Percentiles rank a stretch among this genome's conserved stretches.
Evolutionary conservation across 35 echinoderm and acorn worm genomes (phyloP).

Genomic region (Ophiothrix spiculata): DNA sequence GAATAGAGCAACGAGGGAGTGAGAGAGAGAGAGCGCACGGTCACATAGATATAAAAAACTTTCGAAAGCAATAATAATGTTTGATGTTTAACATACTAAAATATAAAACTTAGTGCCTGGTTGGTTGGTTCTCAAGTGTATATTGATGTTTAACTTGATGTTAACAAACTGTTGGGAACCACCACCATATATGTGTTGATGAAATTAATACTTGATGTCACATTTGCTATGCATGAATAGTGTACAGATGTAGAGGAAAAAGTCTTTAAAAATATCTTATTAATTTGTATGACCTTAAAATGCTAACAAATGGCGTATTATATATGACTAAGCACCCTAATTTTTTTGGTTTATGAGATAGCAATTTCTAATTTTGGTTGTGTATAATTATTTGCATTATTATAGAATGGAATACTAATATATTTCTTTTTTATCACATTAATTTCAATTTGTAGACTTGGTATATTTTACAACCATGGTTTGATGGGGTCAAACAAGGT

Average conservation of each 20-base stretch:
- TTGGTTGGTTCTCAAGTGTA: background rate
- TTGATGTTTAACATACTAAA: background rate
- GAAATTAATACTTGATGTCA: background rate
- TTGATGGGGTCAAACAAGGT: too few relatives aligned
- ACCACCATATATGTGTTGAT: background rate
- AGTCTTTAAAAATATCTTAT: too few relatives aligned
- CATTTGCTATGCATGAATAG: constrained; percentile 5
- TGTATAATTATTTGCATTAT: too few relatives aligned
- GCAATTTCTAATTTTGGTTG: too few relatives aligned
- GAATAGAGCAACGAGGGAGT: background rate
- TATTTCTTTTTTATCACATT: too few relatives aligned
- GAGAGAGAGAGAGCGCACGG: background rate
- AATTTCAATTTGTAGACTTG: too few relatives aligned
- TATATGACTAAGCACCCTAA: too few relatives aligned
- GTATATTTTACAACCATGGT: too few relatives aligned
- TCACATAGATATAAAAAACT: background rate
- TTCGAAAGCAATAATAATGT: constrained; percentile 1
- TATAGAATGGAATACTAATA: too few relatives aligned
- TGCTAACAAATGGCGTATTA: too few relatives aligned
- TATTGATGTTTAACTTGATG: background rate
- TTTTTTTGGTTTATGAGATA: too few relatives aligned
- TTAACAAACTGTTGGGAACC: background rate
- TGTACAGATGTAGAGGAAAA: constrained; percentile 6
- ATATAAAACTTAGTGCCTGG: background rate
- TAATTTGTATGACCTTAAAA: too few relatives aligned